phyloP scores from a whole-genome alignment of 2,113 vertebrate genomes.

The Oryzias javanicus region DNA sequence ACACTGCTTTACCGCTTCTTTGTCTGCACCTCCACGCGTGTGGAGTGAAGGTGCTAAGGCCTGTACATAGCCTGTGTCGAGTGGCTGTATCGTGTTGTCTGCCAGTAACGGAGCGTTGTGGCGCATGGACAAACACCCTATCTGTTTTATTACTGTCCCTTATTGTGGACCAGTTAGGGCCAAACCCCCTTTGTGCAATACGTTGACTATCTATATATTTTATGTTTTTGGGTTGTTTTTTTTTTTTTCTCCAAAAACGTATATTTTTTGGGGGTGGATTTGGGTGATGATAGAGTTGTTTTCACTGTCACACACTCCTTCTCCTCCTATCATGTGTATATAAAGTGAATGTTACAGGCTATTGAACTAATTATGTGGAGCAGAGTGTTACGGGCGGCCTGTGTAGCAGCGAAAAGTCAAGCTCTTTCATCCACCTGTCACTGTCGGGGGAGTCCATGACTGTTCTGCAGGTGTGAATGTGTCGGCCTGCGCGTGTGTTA shows the following conservation, averaged over 20 bases:
- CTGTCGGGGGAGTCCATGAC: conserved; percentile 16
- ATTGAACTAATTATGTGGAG: conserved; percentile 73
- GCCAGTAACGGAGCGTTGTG: conserved; percentile 61
- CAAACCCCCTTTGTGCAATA: conserved; percentile 74
- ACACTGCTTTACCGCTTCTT: conserved; percentile 46
- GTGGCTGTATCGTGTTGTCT: conserved; percentile 72
- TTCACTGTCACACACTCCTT: conserved; percentile 21
- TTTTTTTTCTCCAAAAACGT: conserved; percentile 28
- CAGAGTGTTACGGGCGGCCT: conserved; percentile 55
- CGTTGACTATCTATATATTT: conserved; percentile 65
- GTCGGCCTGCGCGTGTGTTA: conserved; percentile 14
- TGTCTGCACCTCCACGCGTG: conserved; percentile 32
- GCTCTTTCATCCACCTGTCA: conserved; percentile 44
- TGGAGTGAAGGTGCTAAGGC: conserved; percentile 55
- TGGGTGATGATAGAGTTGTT: conserved; percentile 38
- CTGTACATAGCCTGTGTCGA: conserved; percentile 72
- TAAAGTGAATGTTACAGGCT: conserved; percentile 71
- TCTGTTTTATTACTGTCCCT: conserved; percentile 66
- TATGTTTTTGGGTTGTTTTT: conserved; percentile 35
- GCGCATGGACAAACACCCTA: conserved; percentile 72
- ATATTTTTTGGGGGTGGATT: conserved; percentile 19
- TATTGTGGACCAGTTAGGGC: conserved; percentile 67
- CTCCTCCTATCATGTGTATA: conserved; percentile 17
- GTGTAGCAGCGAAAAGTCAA: conserved; percentile 54
- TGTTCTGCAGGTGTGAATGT: conserved; percentile 30